Evolutionary conservation across 2,888 invertebrate genomes (phyloP), one percentile per base, ranked within the genome.

Genomic region (Netelia melanura): DNA sequence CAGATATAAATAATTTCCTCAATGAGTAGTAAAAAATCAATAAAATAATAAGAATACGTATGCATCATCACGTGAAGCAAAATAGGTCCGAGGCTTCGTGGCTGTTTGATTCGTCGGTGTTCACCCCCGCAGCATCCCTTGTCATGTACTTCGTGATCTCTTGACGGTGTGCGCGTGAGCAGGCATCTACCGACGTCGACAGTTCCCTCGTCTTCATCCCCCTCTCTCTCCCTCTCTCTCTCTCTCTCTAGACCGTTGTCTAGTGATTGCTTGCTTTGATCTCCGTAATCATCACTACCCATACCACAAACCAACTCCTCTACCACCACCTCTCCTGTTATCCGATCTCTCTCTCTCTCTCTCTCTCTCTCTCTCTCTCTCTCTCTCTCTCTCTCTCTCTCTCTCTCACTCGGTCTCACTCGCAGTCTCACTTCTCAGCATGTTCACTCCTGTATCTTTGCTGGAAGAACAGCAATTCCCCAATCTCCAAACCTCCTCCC

Each of bases 241-340:
- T 44, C 44, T 44, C 44, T 67, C 67, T n/a, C 64, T 14, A 11
- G 71, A 79, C 84, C 83, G 85, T 85, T 88, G 88, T 88, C 85
- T 88, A 90, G 89, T 91, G 92, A 91, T 91, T 90, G 90, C 91
- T 90, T 89, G 90, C 92, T 92, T 92, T 92, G 92, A 92, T 92
- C 92, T 92, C 89, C 86, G 90, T 92, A 92, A 92, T 92, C 92
- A 91, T 90, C 89, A 88, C 23, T 71, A 86, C 87, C 88, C 88
- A 86, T 81, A 14, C 88, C 80, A 71, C 78, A 84, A 85, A 86
- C 87, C 87, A 56, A 67, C 68, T 56, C 67, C 81, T 68, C 64
- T 70, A 67, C 56, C 64, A 25, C 30, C 74, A 52, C 44, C 67
- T 65, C 70, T 70, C 68, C 56, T 76, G 30, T 67, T 71, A 70